Base-by-base conservation (phyloP, 2,797 vertebrate species). In the Parambassis ranga region DNA sequence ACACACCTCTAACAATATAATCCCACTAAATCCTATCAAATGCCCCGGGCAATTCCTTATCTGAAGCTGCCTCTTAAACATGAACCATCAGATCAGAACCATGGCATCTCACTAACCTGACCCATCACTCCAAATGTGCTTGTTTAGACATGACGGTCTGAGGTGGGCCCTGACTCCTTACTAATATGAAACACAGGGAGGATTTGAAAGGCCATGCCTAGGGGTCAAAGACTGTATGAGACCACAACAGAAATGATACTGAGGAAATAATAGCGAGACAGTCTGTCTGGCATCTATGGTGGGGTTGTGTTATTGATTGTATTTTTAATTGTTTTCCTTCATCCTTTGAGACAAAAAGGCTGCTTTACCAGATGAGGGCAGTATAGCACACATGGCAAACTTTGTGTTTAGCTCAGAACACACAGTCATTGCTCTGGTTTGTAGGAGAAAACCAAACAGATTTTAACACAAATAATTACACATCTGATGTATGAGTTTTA, bases 331-430 rank as follows among this genome's bases (percentile, higher is more conserved):
- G 30, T 59, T 67, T 55, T 51, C 14, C 55, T 50, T 51, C 14
- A 20, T 68, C 5, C 16, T 62, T 39, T 50, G 18, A 38, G 28
- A 38, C 47, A 20, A 7, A 39, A 33, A 24, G 18, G 19, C 26
- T 0, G 31, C 39, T 57, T 35, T 6, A 62, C 86, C 87, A 90
- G 80, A 71, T 8, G 86, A 75, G 79, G 80, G 85, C 82, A 85
- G 83, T 79, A 81, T 15, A 79, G 63, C 67, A 47, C 65, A 62
- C 46, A 28, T 18, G 19, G 22, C 42, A 16, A 36, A 20, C 24
- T n/a, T 32, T 48, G 7, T 41, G 26, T 57, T 66, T 44, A 1
- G 57, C 18, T 30, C 14, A 38, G 37, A 36, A 42, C 36, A 14
- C 19, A 15, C 36, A 28, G 19, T 14, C 13, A 7, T 44, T 15